phyloP scores from a whole-genome alignment of 2,113 vertebrate genomes.

The Hirundichthys speculiger region DNA sequence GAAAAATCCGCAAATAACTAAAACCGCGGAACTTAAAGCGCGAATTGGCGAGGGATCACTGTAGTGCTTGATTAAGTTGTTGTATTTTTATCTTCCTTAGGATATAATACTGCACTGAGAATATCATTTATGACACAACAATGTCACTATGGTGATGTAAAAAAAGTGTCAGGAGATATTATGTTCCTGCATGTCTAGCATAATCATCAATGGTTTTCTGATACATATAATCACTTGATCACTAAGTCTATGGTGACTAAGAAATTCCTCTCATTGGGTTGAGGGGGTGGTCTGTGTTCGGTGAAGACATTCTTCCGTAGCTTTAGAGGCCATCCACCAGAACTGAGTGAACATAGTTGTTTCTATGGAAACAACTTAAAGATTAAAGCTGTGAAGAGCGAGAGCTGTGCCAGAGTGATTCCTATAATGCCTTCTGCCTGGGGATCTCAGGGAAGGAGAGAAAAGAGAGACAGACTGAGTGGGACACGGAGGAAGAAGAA shows the following conservation, averaged over 20 bases:
- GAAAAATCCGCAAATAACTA: too few relatives aligned
- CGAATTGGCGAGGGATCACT: too few relatives aligned
- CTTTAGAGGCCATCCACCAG: slow-evolving; percentile 54
- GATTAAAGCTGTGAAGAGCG: slow-evolving; percentile 77
- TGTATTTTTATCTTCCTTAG: too few relatives aligned
- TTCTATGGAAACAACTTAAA: slow-evolving; percentile 87
- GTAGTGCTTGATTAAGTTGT: too few relatives aligned
- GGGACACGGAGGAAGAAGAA: slow-evolving; percentile 29
- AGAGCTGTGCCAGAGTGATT: slow-evolving; percentile 70
- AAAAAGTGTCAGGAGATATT: slow-evolving; percentile 22
- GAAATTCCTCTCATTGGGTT: slow-evolving; percentile 25
- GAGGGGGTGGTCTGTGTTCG: slow-evolving; percentile 29
- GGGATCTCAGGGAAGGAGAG: slow-evolving; percentile 69
- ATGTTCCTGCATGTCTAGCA: neutral
- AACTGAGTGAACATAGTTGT: slow-evolving; percentile 67
- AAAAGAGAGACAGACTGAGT: slow-evolving; percentile 37
- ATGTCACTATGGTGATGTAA: too few relatives aligned
- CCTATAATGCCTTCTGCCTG: slow-evolving; percentile 74
- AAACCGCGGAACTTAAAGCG: too few relatives aligned
- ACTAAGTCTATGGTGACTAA: slow-evolving; percentile 42
- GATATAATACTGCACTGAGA: too few relatives aligned
- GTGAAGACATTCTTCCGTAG: slow-evolving; percentile 51
- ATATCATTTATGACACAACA: too few relatives aligned
- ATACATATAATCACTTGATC: slow-evolving; percentile 50
- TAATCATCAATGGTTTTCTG: slow-evolving; percentile 16